Base-by-base conservation (phyloP, 2,888 invertebrate genomes). In the Amphimallon solstitiale region DNA sequence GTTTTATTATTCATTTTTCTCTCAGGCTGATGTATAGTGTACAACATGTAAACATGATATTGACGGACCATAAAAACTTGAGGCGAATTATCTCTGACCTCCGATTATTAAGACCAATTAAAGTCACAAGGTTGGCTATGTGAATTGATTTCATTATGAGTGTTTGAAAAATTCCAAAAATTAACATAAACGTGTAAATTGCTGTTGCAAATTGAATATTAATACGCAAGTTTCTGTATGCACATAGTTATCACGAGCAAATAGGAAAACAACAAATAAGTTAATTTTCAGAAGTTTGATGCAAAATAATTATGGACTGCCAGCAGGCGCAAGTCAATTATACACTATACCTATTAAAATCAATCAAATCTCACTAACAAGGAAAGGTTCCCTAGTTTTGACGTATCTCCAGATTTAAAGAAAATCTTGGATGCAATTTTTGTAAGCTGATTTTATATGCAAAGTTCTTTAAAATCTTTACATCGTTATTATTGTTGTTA, bases 1-100 rank as follows among this genome's bases (percentile, higher is more conserved):
- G 34, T 51, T 35, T 34, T 35, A 37, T 51, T 35, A 19, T 21
- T 19, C 4, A 14, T 49, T 49, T 37, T 14, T 12, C 34, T 2
- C 9, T 15, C 9, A 17, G 10, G 35, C 14, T 6, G 1, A 59
- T 51, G 34, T 34, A 9, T 19, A 15, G 12, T 51, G 40, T 21
- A 23, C 6, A 12, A 29, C 7, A 29, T 10, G 23, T 59, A 59
- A 59, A 59, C 49, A 49, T 23, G 62, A 62, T 49, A 51, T 62
- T 49, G 9, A 15, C 23, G 23, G 19, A 49, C 34, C 62, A 34
- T 61, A 49, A 61, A 48, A 62, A 49, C 38, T 43, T 43, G 15
- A 62, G 19, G 62, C 38, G n/a, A 48, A 62, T 62, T 62, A 62
- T 62, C 40, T 49, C 38, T 62, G 62, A 40, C 62, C 62, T 62